A percentile compares a stretch with the other conserved stretches of the same genome.
Conservation (phyloP, 2,888 invertebrate genomes). For the Pasiphila rectangulata region DNA sequence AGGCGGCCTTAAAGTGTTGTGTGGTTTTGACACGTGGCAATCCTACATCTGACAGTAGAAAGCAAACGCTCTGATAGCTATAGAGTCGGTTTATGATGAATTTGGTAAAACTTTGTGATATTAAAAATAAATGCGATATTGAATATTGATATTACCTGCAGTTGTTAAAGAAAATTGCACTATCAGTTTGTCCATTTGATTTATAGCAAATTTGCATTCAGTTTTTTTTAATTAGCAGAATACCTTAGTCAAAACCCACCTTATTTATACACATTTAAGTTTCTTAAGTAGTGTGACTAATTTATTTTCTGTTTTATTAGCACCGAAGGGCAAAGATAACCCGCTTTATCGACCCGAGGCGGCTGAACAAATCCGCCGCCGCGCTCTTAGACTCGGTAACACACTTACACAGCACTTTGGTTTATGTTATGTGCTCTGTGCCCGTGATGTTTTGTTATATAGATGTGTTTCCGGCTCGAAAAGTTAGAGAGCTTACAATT, state of each 20-base stretch:
- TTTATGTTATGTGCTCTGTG: constrained; percentile 50
- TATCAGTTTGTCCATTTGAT: too few species aligned
- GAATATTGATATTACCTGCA: too few species aligned
- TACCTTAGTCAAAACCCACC: constrained; percentile 4
- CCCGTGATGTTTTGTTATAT: constrained; percentile 26
- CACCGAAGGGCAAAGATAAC: constrained; percentile 76
- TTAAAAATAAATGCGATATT: too few species aligned
- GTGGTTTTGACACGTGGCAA: too few species aligned
- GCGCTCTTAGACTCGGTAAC: constrained; percentile 74
- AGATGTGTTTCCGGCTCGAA: constrained; percentile 11
- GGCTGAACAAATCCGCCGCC: constrained; percentile 70
- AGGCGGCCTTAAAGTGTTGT: too few species aligned
- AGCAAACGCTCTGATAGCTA: too few species aligned
- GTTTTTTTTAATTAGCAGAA: neutral
- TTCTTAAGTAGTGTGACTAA: constrained; percentile 32
- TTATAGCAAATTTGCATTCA: too few species aligned
- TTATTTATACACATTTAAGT: constrained; percentile 16
- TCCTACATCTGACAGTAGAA: too few species aligned
- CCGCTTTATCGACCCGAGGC: constrained; percentile 74
- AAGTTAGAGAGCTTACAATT: too few species aligned
- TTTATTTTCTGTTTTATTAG: constrained; percentile 58
- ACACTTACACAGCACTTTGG: constrained; percentile 53
- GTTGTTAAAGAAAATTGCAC: too few species aligned
- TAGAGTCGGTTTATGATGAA: too few species aligned
- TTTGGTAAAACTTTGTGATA: too few species aligned